These are phyloP conservation scores for Spinus olivaceus DNA, from an alignment of 2,797 vertebrate genomes.

Conservation along the genomic window DNA sequence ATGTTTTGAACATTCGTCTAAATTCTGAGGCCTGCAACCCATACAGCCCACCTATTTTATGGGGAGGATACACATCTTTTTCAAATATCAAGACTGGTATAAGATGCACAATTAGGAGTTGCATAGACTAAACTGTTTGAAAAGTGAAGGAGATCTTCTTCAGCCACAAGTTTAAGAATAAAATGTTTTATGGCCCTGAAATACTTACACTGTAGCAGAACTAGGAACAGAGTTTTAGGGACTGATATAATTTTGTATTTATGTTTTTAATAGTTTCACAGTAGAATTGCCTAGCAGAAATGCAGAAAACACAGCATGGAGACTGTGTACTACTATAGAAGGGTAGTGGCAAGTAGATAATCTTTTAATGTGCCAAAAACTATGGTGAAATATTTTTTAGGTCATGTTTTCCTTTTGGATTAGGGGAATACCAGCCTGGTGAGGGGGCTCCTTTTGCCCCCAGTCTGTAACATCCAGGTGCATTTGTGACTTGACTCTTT, in stretches of 20 bases:
- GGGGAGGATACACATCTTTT: not conserved
- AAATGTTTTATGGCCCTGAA: not conserved
- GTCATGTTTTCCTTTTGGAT: not conserved
- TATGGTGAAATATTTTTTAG: not conserved
- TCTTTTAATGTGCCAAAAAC: not conserved
- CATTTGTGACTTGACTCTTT: not conserved
- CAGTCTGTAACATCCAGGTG: not conserved
- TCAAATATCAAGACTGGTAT: not conserved
- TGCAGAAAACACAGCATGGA: not conserved
- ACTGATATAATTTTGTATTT: not conserved
- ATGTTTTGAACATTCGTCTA: not conserved
- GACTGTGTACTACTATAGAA: not conserved
- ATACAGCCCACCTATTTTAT: not conserved
- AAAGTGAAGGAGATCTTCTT: not conserved
- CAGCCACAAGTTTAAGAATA: not conserved
- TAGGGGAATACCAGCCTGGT: not conserved
- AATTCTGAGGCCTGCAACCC: not conserved
- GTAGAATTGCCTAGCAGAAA: not conserved
- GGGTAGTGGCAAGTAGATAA: not conserved
- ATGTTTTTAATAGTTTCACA: not conserved
- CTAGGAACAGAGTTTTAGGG: not conserved
- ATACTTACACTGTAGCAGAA: not conserved
- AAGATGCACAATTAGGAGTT: not conserved
- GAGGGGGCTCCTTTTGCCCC: not conserved
- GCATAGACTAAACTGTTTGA: not conserved